Evolutionary conservation across 2,888 invertebrate species (phyloP), one percentile per base, ranked within the genome.

Genomic region (Malthinus flaveolus): DNA sequence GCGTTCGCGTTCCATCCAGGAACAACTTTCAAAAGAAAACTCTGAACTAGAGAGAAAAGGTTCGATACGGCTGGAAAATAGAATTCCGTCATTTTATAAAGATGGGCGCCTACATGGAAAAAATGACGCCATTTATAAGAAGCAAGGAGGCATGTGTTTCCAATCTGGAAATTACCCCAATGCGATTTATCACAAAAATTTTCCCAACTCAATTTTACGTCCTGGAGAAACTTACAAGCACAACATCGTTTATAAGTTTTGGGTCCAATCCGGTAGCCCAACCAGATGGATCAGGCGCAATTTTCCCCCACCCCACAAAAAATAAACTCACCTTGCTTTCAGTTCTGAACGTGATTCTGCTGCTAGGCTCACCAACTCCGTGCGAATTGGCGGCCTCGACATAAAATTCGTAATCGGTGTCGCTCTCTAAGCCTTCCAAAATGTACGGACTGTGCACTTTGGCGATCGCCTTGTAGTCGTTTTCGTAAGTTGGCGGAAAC

Each of bases 91-190:
- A 0, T 32, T 44, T 36, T 51, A 48, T 9, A 36, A 36, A 31
- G 60, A 60, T 32, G 56, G 45, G 5, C 37, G 48, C 10, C 7
- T 60, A 12, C 64, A 66, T 7, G 95, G 95, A 1, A 95, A 94
- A 76, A 79, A 80, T 5, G 87, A 88, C 0, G 82, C 84, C 0
- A 69, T 73, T 9, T 95, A 95, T 73, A 84, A 81, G 54, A 87
- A 86, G 64, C 92, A 93, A 67, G 87, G 88, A 0, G 91, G 88
- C 2, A 87, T 96, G 71, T 92, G 93, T 69, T 77, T 95, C 44
- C 93, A 94, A 81, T 90, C 95, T 0, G 95, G 96, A 78, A 91
- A 93, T 74, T 95, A 88, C 78, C 95, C 96, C 0, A 91, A 95
- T 77, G 90, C 94, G 1, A 81, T 91, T 1, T 91, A 94, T 77